Percentiles rank a stretch among this genome's conserved stretches.
phyloP scores from a whole-genome alignment of 1,140 invertebrate species.

The Daktulosphaira vitifoliae region DNA sequence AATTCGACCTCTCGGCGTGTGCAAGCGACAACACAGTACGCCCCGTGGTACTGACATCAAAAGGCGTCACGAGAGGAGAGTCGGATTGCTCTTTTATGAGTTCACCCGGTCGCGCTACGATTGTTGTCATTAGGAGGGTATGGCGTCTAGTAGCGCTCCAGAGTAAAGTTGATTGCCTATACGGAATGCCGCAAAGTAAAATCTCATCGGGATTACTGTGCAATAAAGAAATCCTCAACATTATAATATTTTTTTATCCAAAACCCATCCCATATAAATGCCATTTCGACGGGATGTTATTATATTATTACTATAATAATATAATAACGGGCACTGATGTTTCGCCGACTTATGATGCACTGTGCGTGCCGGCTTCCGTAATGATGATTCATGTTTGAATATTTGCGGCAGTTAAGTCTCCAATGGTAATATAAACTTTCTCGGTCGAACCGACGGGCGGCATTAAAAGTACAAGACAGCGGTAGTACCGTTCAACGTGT shows the following conservation, averaged over 20 bases:
- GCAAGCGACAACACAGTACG: neutral
- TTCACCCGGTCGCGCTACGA: no score
- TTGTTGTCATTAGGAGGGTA: no score
- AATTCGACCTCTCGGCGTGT: slow-evolving; percentile 5
- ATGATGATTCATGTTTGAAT: slow-evolving; percentile 34
- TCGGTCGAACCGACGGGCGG: neutral
- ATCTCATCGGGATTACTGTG: no score
- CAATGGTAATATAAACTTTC: slow-evolving; percentile 25
- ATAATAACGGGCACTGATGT: no score
- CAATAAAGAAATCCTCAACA: no score
- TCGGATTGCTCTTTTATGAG: slow-evolving; percentile 5
- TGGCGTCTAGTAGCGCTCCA: neutral
- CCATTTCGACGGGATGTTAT: no score
- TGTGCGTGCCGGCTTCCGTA: slow-evolving; percentile 22
- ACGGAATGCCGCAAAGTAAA: neutral
- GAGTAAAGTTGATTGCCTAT: slow-evolving; percentile 19
- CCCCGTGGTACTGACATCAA: slow-evolving; percentile 2
- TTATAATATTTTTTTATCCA: no score
- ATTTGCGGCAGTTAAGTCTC: slow-evolving; percentile 29
- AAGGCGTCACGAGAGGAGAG: slow-evolving; percentile 7
- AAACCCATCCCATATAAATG: no score
- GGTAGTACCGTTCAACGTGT: slow-evolving; percentile 1
- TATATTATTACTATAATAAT: no score
- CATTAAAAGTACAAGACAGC: slow-evolving; percentile 17
- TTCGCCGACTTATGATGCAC: neutral